Conservation (phyloP, 2,113 vertebrate species). For the Pollimyrus isidori region DNA sequence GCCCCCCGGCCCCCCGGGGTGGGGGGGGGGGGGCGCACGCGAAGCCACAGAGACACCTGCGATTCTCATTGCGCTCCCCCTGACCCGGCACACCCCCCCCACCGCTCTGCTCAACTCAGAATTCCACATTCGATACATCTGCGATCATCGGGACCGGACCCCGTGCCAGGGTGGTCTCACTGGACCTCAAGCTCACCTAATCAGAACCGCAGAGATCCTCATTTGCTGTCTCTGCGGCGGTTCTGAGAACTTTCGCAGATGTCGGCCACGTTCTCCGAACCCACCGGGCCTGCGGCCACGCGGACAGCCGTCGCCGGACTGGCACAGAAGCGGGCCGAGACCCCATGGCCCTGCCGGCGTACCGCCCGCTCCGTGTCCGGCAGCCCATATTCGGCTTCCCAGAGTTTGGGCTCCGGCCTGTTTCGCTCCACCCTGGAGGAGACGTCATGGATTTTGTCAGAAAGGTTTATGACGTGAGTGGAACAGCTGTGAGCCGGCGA, state of each 20-base stretch:
- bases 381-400: neutral
- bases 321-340: neutral
- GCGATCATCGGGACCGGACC: slow-evolving; percentile 30
- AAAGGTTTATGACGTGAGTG: neutral
- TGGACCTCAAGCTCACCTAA: slow-evolving; percentile 39
- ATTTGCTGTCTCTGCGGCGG: slow-evolving; percentile 51
- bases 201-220: slow-evolving; percentile 41
- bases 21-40: neutral
- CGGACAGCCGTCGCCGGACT: neutral
- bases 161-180: slow-evolving; percentile 28
- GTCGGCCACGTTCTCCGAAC: slow-evolving; percentile 35
- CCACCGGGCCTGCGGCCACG: slow-evolving; percentile 9
- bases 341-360: neutral
- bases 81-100: slow-evolving; percentile 39
- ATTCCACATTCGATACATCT: slow-evolving; percentile 28
- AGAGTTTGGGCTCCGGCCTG: neutral
- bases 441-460: neutral
- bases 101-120: slow-evolving; percentile 31
- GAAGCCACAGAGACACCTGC: slow-evolving; percentile 55
- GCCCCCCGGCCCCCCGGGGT: too few relatives aligned
- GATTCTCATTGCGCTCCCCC: slow-evolving; percentile 58
- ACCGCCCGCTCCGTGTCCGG: neutral
- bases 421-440: neutral
- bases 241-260: slow-evolving; percentile 61
- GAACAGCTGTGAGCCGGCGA: neutral